These are phyloP conservation scores for Poeciliopsis occidentalis DNA, from an alignment of 2,113 vertebrate genomes.

Conservation along the genomic window DNA sequence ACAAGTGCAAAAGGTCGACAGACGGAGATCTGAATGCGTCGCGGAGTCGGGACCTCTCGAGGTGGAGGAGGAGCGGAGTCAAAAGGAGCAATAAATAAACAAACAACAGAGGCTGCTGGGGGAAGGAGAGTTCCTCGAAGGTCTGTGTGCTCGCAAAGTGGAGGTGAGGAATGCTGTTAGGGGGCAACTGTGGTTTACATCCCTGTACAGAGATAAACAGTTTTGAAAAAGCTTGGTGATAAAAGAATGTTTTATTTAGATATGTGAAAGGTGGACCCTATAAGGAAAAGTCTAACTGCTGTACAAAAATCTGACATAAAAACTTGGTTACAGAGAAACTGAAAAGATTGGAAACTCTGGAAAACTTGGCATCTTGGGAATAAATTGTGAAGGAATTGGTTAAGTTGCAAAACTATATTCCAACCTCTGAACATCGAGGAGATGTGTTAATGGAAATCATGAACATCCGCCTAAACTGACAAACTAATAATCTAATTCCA, in stretches of 20 bases:
- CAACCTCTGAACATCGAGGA: neutral
- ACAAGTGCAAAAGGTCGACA: conserved; percentile 9
- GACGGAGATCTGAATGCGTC: conserved; percentile 36
- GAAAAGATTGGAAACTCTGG: too few species aligned
- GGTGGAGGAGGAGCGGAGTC: neutral
- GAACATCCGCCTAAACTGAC: neutral
- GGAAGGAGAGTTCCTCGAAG: neutral
- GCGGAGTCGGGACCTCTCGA: neutral
- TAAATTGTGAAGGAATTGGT: too few species aligned
- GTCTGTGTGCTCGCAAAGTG: neutral
- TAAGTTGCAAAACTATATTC: neutral
- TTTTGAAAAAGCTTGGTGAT: neutral
- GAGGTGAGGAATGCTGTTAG: neutral
- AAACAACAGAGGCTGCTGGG: neutral
- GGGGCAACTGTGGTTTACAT: neutral
- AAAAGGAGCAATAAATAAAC: conserved; percentile 3
- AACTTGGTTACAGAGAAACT: too few species aligned
- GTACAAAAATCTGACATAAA: too few species aligned
- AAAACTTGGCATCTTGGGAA: too few species aligned
- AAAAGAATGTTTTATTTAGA: neutral
- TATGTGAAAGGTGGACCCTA: neutral
- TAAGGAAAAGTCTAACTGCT: neutral
- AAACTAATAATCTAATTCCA: neutral
- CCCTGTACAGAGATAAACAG: neutral
- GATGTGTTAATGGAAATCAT: neutral